These are phyloP conservation scores for Nowickia ferox DNA, from an alignment of 2,888 invertebrate species.

Conservation along the genomic window DNA sequence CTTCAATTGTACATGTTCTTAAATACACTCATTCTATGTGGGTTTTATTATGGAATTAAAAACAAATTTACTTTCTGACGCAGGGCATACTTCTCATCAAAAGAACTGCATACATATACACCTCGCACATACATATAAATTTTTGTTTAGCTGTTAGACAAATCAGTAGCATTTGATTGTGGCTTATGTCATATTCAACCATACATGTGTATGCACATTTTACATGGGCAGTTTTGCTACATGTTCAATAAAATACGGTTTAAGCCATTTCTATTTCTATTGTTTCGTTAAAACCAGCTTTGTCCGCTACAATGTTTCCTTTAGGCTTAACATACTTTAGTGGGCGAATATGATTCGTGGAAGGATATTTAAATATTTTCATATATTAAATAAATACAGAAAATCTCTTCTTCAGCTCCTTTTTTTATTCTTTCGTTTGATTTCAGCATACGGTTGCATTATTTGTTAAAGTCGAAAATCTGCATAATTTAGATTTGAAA, in stretches of 20 bases:
- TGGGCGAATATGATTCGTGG: slow-evolving; percentile 74
- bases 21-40: no score
- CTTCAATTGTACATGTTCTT: no score
- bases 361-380: slow-evolving; percentile 58
- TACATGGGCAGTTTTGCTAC: neutral
- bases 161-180: slow-evolving; percentile 72
- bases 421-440: slow-evolving; percentile 6
- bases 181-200: slow-evolving; percentile 72
- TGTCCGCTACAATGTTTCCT: slow-evolving; percentile 28
- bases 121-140: no score
- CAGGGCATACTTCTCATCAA: neutral
- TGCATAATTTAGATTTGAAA: slow-evolving; percentile 75
- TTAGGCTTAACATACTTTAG: slow-evolving; percentile 79
- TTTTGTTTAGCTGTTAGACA: slow-evolving; percentile 7
- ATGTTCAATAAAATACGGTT: slow-evolving; percentile 17
- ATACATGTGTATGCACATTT: neutral
- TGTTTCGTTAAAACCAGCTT: slow-evolving; percentile 45
- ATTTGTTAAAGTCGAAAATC: slow-evolving; percentile 73
- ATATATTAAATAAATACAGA: slow-evolving; percentile 33
- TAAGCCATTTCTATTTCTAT: slow-evolving; percentile 45
- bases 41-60: no score
- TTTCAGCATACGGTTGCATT: slow-evolving; percentile 71
- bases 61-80: no score
- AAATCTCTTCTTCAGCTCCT: neutral
- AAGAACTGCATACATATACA: neutral